A percentile compares a stretch with the other conserved stretches of the same genome.
Conservation (phyloP, 1,140 invertebrate species). For the Bombus confusus region DNA sequence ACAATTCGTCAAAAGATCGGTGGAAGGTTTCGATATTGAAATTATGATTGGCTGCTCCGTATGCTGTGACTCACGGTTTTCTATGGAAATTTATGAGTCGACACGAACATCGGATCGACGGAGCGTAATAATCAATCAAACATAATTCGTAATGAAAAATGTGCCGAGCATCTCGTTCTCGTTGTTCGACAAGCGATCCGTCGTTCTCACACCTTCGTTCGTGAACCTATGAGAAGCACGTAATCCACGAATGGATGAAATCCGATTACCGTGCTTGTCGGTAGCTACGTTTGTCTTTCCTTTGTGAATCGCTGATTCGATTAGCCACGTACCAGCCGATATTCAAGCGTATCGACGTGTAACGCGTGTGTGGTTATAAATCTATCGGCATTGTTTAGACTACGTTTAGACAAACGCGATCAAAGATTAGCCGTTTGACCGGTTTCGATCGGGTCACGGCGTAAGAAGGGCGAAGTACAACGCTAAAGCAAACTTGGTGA, state of each 20-base stretch:
- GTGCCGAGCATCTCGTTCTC: background rate
- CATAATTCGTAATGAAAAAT: slow-evolving; percentile 23
- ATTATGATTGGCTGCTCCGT: background rate
- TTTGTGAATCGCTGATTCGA: slow-evolving; percentile 25
- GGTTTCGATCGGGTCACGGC: background rate
- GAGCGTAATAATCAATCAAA: slow-evolving; percentile 9
- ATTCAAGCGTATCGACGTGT: background rate
- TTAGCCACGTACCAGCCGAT: background rate
- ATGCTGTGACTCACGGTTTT: background rate
- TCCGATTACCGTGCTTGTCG: background rate
- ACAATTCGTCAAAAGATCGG: slow-evolving; percentile 1
- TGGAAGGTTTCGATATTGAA: slow-evolving; percentile 18
- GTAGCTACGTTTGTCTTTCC: background rate
- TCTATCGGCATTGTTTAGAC: background rate
- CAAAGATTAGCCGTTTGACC: background rate
- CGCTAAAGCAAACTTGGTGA: background rate
- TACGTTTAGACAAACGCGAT: background rate
- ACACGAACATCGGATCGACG: background rate
- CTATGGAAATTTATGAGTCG: slow-evolving; percentile 18
- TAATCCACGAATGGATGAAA: background rate
- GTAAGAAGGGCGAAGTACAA: no score
- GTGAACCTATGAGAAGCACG: background rate
- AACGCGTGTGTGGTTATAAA: background rate
- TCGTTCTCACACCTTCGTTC: background rate
- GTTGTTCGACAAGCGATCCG: background rate